Evolutionary conservation across 2,113 vertebrate genomes (phyloP).

Genomic region (Lathamus discolor): DNA sequence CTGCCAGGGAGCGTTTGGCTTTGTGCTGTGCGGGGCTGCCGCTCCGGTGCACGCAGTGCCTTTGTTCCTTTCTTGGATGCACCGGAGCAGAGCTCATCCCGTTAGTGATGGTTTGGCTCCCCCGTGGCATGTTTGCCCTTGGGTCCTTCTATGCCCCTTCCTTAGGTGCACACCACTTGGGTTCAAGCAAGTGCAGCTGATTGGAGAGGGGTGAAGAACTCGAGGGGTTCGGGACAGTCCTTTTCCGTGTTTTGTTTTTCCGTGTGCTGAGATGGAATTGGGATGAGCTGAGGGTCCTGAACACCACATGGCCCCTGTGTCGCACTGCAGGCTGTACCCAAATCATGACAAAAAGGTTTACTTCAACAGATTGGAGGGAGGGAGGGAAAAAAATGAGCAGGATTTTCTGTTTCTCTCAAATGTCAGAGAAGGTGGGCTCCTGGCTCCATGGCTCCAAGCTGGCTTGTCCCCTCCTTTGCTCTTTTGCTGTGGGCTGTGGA

Average conservation of each 20-base stretch:
- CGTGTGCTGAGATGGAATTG: background rate
- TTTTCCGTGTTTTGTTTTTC: background rate
- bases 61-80: conserved; percentile 19
- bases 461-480: conserved; percentile 30
- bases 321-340: background rate
- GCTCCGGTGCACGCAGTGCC: background rate
- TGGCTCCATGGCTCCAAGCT: background rate
- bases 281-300: background rate
- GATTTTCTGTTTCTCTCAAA: background rate
- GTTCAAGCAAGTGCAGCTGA: background rate
- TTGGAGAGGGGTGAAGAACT: background rate
- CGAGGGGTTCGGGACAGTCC: fast-evolving
- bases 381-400: background rate
- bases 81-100: background rate
- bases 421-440: background rate
- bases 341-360: background rate
- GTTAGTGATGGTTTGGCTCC: background rate
- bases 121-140: background rate
- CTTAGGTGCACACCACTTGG: fast-evolving
- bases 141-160: background rate
- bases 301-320: fast-evolving
- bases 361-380: background rate
- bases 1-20: background rate
- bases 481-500: conserved; percentile 26
- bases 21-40: background rate